These are phyloP conservation scores for Leptestheria dahalacensis DNA, from an alignment of 1,140 invertebrate species.

Conservation along the genomic window DNA sequence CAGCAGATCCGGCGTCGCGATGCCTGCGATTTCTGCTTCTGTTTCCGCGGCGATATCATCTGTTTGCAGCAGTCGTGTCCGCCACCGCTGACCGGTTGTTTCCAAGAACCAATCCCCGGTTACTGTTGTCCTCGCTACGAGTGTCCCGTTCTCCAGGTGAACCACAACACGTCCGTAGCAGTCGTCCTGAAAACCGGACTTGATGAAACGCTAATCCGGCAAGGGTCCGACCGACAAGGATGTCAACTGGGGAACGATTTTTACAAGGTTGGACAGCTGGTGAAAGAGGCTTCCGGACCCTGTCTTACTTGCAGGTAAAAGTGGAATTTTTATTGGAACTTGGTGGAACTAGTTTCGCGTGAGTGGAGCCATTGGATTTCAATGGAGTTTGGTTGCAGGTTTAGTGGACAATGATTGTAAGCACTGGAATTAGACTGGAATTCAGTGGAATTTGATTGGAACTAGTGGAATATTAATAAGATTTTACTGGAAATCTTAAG, in stretches of 20 bases:
- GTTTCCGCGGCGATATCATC: conserved; percentile 88
- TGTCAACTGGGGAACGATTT: conserved; percentile 67
- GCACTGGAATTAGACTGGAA: no score
- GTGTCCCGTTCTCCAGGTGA: conserved; percentile 57
- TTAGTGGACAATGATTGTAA: no score
- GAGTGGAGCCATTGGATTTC: no score
- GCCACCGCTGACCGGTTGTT: conserved; percentile 74
- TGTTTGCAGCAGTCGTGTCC: conserved; percentile 89
- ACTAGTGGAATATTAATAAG: no score
- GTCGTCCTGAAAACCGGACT: conserved; percentile 35
- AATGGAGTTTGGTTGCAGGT: no score
- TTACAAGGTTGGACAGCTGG: conserved; percentile 65
- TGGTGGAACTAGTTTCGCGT: no score
- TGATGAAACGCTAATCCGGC: no score
- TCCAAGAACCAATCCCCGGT: conserved; percentile 75
- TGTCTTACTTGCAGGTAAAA: conserved; percentile 84
- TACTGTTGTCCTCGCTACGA: conserved; percentile 91
- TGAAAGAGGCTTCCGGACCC: conserved; percentile 68
- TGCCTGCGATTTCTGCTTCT: conserved; percentile 93
- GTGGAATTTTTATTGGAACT: conserved; percentile 18
- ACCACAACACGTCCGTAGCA: conserved; percentile 57
- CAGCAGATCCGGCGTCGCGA: conserved; percentile 86
- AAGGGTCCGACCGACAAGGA: no score
- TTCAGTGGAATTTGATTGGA: no score
- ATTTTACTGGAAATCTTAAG: no score